phyloP scores from a whole-genome alignment of 2,797 vertebrate genomes.

The Etheostoma nigrum region DNA sequence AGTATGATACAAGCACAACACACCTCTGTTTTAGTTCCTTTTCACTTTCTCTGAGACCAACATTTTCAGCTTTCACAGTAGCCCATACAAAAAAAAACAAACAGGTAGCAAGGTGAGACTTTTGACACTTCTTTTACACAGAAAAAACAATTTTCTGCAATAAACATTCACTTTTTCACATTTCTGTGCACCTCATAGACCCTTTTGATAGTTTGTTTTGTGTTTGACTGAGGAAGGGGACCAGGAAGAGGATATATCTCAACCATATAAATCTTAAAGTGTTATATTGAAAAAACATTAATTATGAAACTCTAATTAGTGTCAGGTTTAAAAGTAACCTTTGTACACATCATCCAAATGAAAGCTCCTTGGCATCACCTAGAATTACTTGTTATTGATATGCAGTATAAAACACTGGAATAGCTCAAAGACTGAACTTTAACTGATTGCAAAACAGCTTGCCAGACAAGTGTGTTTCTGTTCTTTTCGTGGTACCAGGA shows the following conservation, averaged over 20 bases:
- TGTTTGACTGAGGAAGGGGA: too few relatives aligned
- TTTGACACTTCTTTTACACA: neutral
- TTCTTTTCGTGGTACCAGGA: neutral
- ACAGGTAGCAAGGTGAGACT: neutral
- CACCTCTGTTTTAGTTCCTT: neutral
- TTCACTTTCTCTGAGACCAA: neutral
- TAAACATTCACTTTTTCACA: neutral
- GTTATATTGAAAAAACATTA: neutral
- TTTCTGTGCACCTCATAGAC: too few relatives aligned
- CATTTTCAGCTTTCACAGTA: neutral
- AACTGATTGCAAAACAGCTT: conserved; percentile 4
- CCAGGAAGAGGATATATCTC: too few relatives aligned
- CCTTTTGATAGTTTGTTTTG: too few relatives aligned
- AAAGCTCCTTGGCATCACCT: neutral
- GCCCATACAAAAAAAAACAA: neutral
- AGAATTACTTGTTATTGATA: neutral
- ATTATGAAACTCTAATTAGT: neutral
- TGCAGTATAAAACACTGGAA: neutral
- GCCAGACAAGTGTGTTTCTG: neutral
- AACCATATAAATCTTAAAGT: too few relatives aligned
- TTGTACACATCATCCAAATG: neutral
- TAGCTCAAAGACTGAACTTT: neutral
- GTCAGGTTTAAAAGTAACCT: neutral
- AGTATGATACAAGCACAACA: neutral
- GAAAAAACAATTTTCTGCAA: neutral